phyloP scores from a whole-genome alignment of 2,797 vertebrate species.

The Amphiprion clarkii region DNA sequence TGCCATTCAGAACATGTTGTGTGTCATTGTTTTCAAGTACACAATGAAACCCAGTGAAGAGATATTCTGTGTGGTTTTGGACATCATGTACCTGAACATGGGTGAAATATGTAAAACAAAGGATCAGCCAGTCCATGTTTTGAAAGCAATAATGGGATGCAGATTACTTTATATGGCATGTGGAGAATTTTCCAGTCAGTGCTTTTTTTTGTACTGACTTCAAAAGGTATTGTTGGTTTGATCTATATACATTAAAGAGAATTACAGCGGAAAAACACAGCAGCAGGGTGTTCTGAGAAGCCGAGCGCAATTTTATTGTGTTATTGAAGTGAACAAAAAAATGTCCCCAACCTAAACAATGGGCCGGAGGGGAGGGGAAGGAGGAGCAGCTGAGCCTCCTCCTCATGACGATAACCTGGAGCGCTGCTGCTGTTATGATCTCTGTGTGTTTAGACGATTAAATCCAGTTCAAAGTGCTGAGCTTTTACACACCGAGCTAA shows the following conservation, averaged over 20 bases:
- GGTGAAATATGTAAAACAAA: neutral
- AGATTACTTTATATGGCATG: neutral
- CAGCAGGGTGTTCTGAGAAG: neutral
- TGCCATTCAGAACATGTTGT: neutral
- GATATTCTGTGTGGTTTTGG: neutral
- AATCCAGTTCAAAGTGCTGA: constrained; percentile 36
- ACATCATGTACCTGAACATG: neutral
- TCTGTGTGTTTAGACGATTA: constrained; percentile 38
- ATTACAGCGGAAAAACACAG: neutral
- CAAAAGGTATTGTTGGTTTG: neutral
- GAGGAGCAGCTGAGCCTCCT: constrained; percentile 11
- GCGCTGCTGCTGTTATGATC: constrained; percentile 36
- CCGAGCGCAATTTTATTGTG: neutral
- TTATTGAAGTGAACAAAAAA: neutral
- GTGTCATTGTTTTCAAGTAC: neutral
- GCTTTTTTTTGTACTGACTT: neutral
- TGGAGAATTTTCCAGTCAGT: neutral
- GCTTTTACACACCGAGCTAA: constrained; percentile 27
- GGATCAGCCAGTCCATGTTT: neutral
- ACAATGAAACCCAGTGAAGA: neutral
- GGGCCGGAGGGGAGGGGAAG: neutral
- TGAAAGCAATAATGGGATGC: neutral
- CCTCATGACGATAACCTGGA: constrained; percentile 14
- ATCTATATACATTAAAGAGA: neutral
- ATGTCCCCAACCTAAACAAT: neutral